phyloP scores from a whole-genome alignment of 2,113 vertebrate species.

The Grantiella picta region DNA sequence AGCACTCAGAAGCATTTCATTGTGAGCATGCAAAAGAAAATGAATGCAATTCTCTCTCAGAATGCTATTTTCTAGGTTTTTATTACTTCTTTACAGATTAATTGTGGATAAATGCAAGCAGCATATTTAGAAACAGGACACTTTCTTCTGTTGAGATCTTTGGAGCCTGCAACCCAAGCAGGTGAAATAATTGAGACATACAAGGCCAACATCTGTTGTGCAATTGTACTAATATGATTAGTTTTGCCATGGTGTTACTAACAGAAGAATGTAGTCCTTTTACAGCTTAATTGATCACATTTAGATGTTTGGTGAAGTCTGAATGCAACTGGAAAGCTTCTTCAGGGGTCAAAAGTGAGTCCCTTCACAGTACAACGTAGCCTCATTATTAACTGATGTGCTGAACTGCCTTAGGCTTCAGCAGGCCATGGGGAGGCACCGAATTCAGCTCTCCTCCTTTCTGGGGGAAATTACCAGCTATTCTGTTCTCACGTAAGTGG shows the following conservation, averaged over 20 bases:
- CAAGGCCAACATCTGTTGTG: not conserved
- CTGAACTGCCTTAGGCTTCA: not conserved
- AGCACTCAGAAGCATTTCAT: conserved; percentile 48
- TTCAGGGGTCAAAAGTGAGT: not conserved
- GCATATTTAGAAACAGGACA: conserved; percentile 12
- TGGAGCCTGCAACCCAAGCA: not conserved
- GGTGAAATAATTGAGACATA: conserved; percentile 56
- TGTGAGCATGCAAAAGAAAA: not conserved
- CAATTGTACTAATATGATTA: conserved; percentile 9
- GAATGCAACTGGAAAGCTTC: conserved; percentile 8
- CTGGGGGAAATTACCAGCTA: not conserved
- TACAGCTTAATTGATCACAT: conserved; percentile 19
- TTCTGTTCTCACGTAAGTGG: not conserved
- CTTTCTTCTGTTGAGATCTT: not conserved
- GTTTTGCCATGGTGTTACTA: conserved; percentile 29
- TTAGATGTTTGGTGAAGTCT: not conserved
- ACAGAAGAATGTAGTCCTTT: conserved; percentile 17
- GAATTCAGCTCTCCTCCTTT: not conserved
- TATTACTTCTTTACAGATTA: conserved; percentile 16
- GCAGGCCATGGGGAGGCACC: not conserved
- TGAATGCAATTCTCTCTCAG: not conserved
- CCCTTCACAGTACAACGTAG: not conserved
- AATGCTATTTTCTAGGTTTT: conserved; percentile 3
- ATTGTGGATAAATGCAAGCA: not conserved
- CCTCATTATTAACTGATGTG: not conserved